These are phyloP conservation scores for Agapostemon virescens DNA, from an alignment of 2,888 invertebrate genomes.

Conservation along the genomic window DNA sequence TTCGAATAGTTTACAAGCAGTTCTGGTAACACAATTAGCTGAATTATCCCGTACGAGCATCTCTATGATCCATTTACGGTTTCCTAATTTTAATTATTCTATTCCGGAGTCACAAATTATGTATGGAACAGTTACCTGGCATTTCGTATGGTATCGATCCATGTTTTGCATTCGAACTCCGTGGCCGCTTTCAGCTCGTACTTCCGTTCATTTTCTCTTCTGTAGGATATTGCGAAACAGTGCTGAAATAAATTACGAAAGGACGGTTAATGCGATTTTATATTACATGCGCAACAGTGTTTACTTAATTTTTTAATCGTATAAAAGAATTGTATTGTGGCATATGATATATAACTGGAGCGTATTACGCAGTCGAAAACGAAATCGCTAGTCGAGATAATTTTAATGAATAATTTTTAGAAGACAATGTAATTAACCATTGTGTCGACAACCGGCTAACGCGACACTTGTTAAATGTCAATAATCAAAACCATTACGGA, in stretches of 20 bases:
- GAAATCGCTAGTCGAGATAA: neutral
- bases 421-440: neutral
- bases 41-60: neutral
- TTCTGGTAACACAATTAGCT: too few relatives aligned
- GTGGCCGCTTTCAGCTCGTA: constrained; percentile 92
- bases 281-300: neutral
- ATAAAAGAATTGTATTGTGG: neutral
- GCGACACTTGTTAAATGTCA: neutral
- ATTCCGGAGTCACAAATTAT: constrained; percentile 24
- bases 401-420: neutral
- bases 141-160: constrained; percentile 93
- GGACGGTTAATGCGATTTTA: neutral
- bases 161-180: constrained; percentile 92
- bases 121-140: constrained; percentile 86
- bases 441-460: neutral
- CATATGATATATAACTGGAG: neutral
- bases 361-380: neutral
- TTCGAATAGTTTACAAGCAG: too few relatives aligned
- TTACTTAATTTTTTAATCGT: neutral
- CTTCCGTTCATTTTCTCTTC: constrained; percentile 91
- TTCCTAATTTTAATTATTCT: constrained; percentile 33
- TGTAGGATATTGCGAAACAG: constrained; percentile 93
- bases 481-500: neutral
- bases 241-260: constrained; percentile 83
- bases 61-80: neutral